Evolutionary conservation across 1,140 invertebrate genomes (phyloP).

Genomic region (Danaus plexippus): DNA sequence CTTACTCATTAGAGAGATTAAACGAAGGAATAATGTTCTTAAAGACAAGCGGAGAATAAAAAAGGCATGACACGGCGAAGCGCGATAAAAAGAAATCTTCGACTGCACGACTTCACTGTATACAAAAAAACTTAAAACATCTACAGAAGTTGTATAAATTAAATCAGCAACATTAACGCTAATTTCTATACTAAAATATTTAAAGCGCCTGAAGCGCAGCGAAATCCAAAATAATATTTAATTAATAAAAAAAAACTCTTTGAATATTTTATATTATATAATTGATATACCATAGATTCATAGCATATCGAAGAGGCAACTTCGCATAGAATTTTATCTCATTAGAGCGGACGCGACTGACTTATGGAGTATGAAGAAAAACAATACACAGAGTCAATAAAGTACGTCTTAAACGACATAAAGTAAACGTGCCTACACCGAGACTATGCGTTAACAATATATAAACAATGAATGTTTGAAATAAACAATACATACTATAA

Average conservation of each 20-base stretch:
- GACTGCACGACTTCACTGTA: constrained; percentile 27
- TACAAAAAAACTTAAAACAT: constrained; percentile 16
- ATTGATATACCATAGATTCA: too few species aligned
- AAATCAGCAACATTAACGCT: constrained; percentile 32
- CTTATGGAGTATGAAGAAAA: background rate
- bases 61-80: constrained; percentile 22
- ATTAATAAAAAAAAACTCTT: too few species aligned
- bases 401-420: too few species aligned
- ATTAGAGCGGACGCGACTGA: constrained; percentile 1
- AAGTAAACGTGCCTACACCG: too few species aligned
- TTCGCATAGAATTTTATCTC: background rate
- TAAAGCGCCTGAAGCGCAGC: too few species aligned
- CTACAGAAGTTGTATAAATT: constrained; percentile 33
- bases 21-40: constrained; percentile 17
- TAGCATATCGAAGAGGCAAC: too few species aligned
- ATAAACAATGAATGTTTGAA: too few species aligned
- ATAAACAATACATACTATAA: too few species aligned
- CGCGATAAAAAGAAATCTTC: constrained; percentile 23
- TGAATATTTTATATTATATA: too few species aligned
- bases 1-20: constrained; percentile 22
- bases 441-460: too few species aligned
- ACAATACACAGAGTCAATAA: too few species aligned
- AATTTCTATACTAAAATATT: background rate
- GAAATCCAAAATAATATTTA: too few species aligned
- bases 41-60: constrained; percentile 25